Base-by-base conservation (phyloP, 2,888 invertebrate genomes). In the Bugula neritina region DNA sequence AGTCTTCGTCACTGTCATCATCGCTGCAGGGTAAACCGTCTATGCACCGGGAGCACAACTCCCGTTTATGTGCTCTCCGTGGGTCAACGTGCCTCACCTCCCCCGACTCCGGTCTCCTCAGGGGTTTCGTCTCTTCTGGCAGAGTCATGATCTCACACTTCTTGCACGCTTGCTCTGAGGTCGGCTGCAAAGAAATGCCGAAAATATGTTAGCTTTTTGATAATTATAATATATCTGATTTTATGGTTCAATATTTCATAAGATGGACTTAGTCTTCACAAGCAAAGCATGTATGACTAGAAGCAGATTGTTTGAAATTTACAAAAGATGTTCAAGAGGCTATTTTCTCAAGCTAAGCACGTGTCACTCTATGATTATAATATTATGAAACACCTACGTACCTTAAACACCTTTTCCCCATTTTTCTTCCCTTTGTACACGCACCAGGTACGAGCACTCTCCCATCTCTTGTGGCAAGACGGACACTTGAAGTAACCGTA, bases 401-500 rank as follows among this genome's bases (percentile, higher is more conserved):
- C 57, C 57, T 57, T 25, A 21, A 21, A 57, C 5, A 57, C n/a
- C 25, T 57, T 34, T 10, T 34, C 27, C 27, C 63, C 63, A 13
- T 34, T 31, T 27, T 5, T 63, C 27, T 13, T 63, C 31, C 63
- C 63, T 5, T 25, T 63, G 31, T 63, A 63, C 31, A 31, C 27
- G n/a, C 63, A 63, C 63, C 63, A 63, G 10, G 63, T 27, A 3
- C 27, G 29, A 3, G 31, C 63, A 63, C 63, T 63, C 63, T 63
- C 63, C 63, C 63, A 63, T 3, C 31, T 63, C 34, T 63, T 63
- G 31, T 10, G 2, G 31, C 63, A 63, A 10, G 27, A 13, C 5
- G 63, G 63, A 27, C 63, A 63, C 29, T 29, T 2, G 34, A 63
- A 63, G 63, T 63, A 63, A 3, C 63, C 63, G 27, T 63, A 63